Evolutionary conservation across 2,888 invertebrate species (phyloP).

Genomic region (Caradrina kadenii): DNA sequence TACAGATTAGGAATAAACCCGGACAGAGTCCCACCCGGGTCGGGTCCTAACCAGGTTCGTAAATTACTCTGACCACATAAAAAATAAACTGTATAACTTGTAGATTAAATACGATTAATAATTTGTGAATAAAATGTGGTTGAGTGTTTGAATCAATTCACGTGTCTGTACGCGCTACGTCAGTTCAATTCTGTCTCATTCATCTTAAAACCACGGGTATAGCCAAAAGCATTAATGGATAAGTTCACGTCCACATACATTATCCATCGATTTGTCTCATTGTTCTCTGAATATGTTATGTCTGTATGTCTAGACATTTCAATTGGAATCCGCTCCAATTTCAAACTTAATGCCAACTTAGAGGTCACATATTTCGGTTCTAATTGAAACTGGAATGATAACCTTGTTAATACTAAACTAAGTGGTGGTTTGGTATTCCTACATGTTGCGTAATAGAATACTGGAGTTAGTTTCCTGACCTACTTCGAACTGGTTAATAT

Average conservation of each 20-base stretch:
- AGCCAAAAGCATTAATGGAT: slow-evolving; percentile 11
- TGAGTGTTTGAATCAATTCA: not conserved
- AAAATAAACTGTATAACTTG: not conserved
- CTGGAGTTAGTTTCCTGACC: slow-evolving; percentile 14
- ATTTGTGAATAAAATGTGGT: not conserved
- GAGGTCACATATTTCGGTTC: slow-evolving; percentile 36
- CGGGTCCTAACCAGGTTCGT: no score
- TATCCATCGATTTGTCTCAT: slow-evolving; percentile 7
- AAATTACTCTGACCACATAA: not conserved
- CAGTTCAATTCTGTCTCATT: slow-evolving; percentile 1
- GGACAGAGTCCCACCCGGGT: not conserved
- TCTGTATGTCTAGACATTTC: slow-evolving; percentile 25
- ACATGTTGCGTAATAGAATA: slow-evolving; percentile 15
- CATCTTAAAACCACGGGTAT: slow-evolving; percentile 1
- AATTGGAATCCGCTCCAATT: slow-evolving; percentile 42
- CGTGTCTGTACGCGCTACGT: not conserved
- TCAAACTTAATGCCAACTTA: slow-evolving; percentile 32
- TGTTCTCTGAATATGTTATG: slow-evolving; percentile 30
- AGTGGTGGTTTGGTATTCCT: slow-evolving; percentile 32
- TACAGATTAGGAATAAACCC: not conserved
- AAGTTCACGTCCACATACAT: slow-evolving; percentile 8
- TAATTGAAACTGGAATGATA: slow-evolving; percentile 51
- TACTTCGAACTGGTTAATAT: not conserved
- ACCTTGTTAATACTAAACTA: slow-evolving; percentile 49
- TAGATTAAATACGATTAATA: not conserved